These are phyloP conservation scores for Selenia dentaria DNA, from an alignment of 2,888 invertebrate genomes.

Conservation along the genomic window DNA sequence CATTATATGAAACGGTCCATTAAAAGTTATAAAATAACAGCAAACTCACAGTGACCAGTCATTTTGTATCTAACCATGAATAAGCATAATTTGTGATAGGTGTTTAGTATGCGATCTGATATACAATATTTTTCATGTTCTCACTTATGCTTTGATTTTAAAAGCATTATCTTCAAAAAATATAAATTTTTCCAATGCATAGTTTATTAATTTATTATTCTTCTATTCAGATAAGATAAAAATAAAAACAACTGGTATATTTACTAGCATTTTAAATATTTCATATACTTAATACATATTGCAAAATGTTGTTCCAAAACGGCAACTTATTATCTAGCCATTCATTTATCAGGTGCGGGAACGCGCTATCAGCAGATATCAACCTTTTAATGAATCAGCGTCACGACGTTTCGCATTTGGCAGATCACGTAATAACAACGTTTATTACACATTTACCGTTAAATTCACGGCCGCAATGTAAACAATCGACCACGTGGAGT, in stretches of 20 bases:
- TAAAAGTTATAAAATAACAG: slow-evolving; percentile 12
- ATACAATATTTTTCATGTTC: too few species aligned
- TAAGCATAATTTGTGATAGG: slow-evolving; percentile 17
- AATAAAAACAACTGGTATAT: too few species aligned
- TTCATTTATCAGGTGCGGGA: slow-evolving; percentile 32
- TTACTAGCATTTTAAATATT: too few species aligned
- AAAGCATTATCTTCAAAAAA: too few species aligned
- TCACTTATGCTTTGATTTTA: too few species aligned
- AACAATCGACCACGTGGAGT: slow-evolving; percentile 77
- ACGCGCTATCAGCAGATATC: slow-evolving; percentile 33
- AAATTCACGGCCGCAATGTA: slow-evolving; percentile 62
- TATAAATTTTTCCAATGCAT: too few species aligned
- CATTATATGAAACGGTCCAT: slow-evolving; percentile 20
- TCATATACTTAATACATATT: too few species aligned
- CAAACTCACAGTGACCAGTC: slow-evolving; percentile 31
- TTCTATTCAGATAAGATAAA: too few species aligned
- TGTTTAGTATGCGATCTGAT: neutral
- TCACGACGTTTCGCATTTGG: slow-evolving; percentile 36
- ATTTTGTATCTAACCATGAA: slow-evolving; percentile 20
- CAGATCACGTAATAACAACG: slow-evolving; percentile 55
- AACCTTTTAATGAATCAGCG: slow-evolving; percentile 35
- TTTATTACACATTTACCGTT: slow-evolving; percentile 69
- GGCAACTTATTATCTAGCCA: too few species aligned
- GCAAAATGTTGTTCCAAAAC: too few species aligned
- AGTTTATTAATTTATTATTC: too few species aligned